Evolutionary conservation across 2,888 invertebrate genomes (phyloP).

Genomic region (Drosophila kanekoi): DNA sequence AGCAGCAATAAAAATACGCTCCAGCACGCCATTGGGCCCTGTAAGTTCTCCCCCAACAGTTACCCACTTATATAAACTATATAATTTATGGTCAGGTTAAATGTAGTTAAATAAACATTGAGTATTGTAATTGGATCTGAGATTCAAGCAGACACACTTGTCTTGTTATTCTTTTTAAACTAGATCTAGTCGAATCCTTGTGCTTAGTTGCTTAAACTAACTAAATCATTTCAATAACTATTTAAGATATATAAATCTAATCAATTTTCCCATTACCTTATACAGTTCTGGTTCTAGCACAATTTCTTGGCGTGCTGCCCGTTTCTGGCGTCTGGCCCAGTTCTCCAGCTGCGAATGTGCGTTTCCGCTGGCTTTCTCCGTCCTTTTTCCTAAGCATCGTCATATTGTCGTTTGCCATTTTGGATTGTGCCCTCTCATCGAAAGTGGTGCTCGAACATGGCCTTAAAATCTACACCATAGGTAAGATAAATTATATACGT

Average conservation of each 20-base stretch:
- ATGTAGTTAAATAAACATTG: neutral
- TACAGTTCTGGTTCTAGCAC: constrained; percentile 85
- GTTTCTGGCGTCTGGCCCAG: constrained; percentile 85
- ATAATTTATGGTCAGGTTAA: constrained; percentile 1
- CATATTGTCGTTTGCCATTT: constrained; percentile 58
- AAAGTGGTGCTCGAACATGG: constrained; percentile 73
- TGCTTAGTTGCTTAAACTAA: too few relatives aligned
- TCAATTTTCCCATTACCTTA: neutral
- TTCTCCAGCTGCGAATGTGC: constrained; percentile 75
- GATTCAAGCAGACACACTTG: too few relatives aligned
- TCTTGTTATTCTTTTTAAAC: too few relatives aligned
- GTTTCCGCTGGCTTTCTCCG: constrained; percentile 79
- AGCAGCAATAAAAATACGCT: constrained; percentile 82
- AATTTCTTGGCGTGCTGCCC: constrained; percentile 86
- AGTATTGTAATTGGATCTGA: neutral
- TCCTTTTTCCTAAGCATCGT: constrained; percentile 60
- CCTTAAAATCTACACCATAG: constrained; percentile 80
- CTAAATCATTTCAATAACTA: too few relatives aligned
- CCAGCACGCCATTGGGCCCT: constrained; percentile 86
- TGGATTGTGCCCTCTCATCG: constrained; percentile 70
- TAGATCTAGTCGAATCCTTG: too few relatives aligned
- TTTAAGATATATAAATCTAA: neutral
- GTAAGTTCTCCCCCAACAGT: constrained; percentile 64
- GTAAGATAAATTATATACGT: constrained; percentile 34
- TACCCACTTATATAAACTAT: neutral